Evolutionary conservation across 2,113 vertebrate species (phyloP).

Genomic region (Rhinogobius similis): DNA sequence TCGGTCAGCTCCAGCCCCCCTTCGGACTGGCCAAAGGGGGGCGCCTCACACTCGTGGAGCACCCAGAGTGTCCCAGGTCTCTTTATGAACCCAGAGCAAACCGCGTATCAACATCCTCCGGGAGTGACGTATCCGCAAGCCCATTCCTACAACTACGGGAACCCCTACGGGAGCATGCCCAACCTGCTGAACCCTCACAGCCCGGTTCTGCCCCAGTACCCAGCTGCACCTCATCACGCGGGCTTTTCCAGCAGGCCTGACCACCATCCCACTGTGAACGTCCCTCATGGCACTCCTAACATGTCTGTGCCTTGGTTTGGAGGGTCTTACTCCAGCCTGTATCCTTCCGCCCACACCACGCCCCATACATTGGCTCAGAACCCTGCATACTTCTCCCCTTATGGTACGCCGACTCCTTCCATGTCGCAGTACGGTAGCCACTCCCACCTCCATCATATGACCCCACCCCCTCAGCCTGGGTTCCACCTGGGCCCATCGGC

Average conservation of each 20-base stretch:
- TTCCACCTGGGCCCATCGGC: not conserved
- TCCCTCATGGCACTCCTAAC: not conserved
- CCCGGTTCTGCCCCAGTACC: no score
- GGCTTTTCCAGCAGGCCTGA: not conserved
- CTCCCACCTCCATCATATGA: conserved; percentile 69
- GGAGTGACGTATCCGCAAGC: not conserved
- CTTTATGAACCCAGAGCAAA: not conserved
- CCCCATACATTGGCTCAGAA: not conserved
- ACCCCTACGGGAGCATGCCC: conserved; percentile 48
- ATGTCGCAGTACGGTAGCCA: conserved; percentile 29
- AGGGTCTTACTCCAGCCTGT: not conserved
- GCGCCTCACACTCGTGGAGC: conserved; percentile 79
- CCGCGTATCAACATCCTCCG: not conserved
- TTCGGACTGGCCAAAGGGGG: conserved; percentile 76
- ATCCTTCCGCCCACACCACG: not conserved
- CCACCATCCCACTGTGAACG: not conserved
- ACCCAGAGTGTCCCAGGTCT: conserved; percentile 87
- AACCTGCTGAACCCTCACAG: conserved; percentile 25
- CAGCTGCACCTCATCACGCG: conserved; percentile 25
- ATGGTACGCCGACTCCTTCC: conserved; percentile 5
- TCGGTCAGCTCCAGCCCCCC: conserved; percentile 84
- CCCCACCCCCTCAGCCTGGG: conserved; percentile 25
- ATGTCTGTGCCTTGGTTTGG: not conserved
- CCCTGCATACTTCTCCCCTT: not conserved
- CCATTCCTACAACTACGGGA: not conserved